Base-by-base conservation (phyloP, 2,888 invertebrate species). In the Ecliptopera silaceata region DNA sequence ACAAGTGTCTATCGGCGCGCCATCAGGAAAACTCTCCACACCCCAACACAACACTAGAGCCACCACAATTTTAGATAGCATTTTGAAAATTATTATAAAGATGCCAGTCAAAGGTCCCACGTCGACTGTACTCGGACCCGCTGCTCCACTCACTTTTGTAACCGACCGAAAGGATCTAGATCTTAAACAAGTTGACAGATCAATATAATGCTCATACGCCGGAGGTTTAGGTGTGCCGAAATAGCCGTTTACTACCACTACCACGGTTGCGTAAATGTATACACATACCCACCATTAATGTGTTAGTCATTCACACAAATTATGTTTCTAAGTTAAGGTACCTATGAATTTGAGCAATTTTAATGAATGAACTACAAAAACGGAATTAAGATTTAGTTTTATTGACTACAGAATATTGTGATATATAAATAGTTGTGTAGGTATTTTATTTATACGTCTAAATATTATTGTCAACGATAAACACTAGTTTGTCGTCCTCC, bases 1-100 rank as follows among this genome's bases (percentile, higher is more conserved):
- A 76, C 96, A 96, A 29, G 95, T 94, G 75, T 96, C 96, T 22
- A 96, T 93, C 0, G 96, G 96, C 1, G 95, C 96, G 1, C 96
- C 96, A 71, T 96, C 96, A n/a, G 96, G 96, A 75, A 96, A 96
- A 60, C 92, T 92, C 44, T 82, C 74, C 56, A 83, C 85, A 55
- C 85, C 75, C 74, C 80, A 83, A 69, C 79, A 82, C 66, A 86
- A 57, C 58, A 82, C 70, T 39, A 85, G 65, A 54, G 83, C 70
- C 52, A 84, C 64, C 38, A 85, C 58, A 26, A 87, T 64, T 65
- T 79, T 84, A 12, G 72, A 68, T 17, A 87, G 69, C 82, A 88
- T 88, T 61, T 59, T 66, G 20, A 46, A 55, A 48, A 56, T 22
- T 61, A 56, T 63, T 22, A 11, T 17, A 31, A 39, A 57, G 45